Evolutionary conservation across 2,888 invertebrate species (phyloP), one percentile per base, ranked within the genome.

Genomic region (Cylloceria caligata): DNA sequence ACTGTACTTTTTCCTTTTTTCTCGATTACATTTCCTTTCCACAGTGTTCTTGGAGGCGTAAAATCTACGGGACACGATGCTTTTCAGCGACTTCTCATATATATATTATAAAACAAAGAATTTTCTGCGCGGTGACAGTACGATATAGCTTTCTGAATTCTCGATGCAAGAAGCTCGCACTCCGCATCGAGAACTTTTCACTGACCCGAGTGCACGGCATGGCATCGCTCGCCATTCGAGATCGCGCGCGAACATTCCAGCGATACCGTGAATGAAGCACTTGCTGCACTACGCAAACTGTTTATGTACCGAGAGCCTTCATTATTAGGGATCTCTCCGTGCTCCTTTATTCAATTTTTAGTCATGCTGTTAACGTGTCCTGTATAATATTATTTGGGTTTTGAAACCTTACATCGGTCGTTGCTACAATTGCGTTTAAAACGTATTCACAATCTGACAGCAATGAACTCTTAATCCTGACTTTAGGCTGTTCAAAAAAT

Each of bases 161-260:
- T 49, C 11, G 49, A 21, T 2, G 21, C 49, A 16, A 60, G 60
- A n/a, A 24, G 45, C 57, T 45, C 47, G 16, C 11, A 27, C 60
- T 67, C 42, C 34, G 34, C 34, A 13, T 16, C 42, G 45, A 45
- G 24, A 67, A 76, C 36, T 21, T 67, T 24, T 21, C n/a, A 36
- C 45, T 45, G 47, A 19, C 19, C 57, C 36, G 60, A 76, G 60
- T 57, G 36, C 60, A 67, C 60, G 49, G 34, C 55, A 67, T 76
- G 49, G 49, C 57, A 47, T 68, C 30, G 68, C 60, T 67, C 36
- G 60, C 60, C 36, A 68, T 60, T 76, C 47, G 47, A 68, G 47
- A 30, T 16, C 45, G 9, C 19, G 49, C 11, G 24, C 49, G 21
- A 49, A 60, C 75, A 68, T 76, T 76, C 68, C 68, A 34, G 45